Evolutionary conservation across 2,113 vertebrate species (phyloP).

Genomic region (Prolemur simus): DNA sequence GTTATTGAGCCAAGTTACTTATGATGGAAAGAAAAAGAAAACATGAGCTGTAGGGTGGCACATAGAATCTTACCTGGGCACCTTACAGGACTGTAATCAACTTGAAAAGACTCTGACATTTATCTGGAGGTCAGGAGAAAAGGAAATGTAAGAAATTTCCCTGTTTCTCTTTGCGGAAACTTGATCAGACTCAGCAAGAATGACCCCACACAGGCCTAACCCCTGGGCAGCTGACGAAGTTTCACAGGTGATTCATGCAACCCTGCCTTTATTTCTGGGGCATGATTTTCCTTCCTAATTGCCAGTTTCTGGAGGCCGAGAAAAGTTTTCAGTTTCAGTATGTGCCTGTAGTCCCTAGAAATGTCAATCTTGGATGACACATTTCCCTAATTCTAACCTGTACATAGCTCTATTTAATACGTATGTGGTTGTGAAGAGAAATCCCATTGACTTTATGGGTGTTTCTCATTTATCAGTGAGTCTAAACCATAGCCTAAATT

Average conservation of each 20-base stretch:
- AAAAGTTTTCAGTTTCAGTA: background rate
- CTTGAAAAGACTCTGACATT: background rate
- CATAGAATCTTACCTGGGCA: background rate
- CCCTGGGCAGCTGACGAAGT: background rate
- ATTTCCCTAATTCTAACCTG: slow-evolving; percentile 28
- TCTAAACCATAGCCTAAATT: background rate
- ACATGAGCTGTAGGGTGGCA: background rate
- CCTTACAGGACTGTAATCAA: background rate
- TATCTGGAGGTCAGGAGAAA: background rate
- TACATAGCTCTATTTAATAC: background rate
- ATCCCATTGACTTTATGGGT: background rate
- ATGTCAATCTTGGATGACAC: slow-evolving; percentile 34
- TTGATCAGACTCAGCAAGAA: background rate
- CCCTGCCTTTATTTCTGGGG: background rate
- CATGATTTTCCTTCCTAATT: slow-evolving; percentile 9
- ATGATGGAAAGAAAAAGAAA: background rate
- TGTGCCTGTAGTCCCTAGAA: background rate
- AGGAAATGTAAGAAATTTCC: background rate
- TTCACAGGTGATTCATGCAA: slow-evolving; percentile 31
- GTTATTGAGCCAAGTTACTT: slow-evolving; percentile 24
- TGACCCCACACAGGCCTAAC: background rate
- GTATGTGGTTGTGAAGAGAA: background rate
- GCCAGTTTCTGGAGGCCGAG: slow-evolving; percentile 4
- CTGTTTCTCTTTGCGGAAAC: background rate
- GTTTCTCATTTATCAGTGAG: background rate